phyloP scores from a whole-genome alignment of 2,113 vertebrate species.

The Nematolebias whitei region DNA sequence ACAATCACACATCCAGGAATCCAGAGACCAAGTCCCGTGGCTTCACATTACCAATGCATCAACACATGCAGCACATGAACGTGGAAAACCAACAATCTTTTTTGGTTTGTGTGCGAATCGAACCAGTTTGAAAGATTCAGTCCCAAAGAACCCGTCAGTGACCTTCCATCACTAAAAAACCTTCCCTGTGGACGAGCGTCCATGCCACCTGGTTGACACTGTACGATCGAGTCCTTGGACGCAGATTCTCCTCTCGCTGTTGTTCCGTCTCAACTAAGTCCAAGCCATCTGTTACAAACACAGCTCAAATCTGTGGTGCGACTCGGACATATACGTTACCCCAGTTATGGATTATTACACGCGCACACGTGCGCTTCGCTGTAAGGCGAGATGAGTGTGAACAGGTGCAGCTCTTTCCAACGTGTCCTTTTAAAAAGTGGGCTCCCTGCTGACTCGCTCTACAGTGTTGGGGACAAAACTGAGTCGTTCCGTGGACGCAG shows the following conservation, averaged over 20 bases:
- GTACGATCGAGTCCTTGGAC: constrained; percentile 69
- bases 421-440: constrained; percentile 41
- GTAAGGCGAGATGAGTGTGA: constrained; percentile 49
- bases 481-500: constrained; percentile 30
- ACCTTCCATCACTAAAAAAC: too few relatives aligned
- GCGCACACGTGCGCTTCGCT: constrained; percentile 30
- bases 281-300: constrained; percentile 73
- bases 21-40: constrained; percentile 16
- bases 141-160: neutral
- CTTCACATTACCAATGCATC: too few relatives aligned
- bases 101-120: constrained; percentile 12
- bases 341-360: constrained; percentile 27
- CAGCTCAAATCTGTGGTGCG: constrained; percentile 48
- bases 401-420: constrained; percentile 56
- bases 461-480: constrained; percentile 39
- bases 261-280: constrained; percentile 68
- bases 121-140: neutral
- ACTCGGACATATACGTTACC: constrained; percentile 42
- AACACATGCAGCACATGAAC: constrained; percentile 38
- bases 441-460: constrained; percentile 45
- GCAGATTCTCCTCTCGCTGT: constrained; percentile 47
- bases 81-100: constrained; percentile 29
- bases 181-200: constrained; percentile 23
- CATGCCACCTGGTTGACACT: constrained; percentile 73
- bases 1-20: constrained; percentile 31